phyloP scores from a whole-genome alignment of 2,113 vertebrate species.

The Cyanocitta stelleri region DNA sequence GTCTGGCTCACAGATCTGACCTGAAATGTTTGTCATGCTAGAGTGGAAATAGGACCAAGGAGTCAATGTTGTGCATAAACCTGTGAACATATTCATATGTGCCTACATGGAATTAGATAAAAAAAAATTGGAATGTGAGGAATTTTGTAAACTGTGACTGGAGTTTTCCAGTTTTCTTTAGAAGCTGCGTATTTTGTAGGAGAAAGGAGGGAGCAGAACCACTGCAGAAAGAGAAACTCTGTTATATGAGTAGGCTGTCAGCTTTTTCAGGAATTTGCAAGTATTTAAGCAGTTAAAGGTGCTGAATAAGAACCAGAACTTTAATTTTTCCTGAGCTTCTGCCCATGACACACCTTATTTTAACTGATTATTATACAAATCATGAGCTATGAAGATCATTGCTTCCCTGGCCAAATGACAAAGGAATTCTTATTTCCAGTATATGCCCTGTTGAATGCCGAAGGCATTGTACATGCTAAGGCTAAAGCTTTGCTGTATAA shows the following conservation, averaged over 20 bases:
- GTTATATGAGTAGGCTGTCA: not conserved
- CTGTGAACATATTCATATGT: not conserved
- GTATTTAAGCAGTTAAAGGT: not conserved
- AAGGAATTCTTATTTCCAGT: constrained; percentile 53
- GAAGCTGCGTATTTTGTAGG: not conserved
- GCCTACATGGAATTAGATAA: not conserved
- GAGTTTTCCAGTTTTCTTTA: not conserved
- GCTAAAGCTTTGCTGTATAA: constrained; percentile 39
- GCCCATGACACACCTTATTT: constrained; percentile 25
- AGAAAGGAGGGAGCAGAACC: not conserved
- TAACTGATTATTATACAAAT: constrained; percentile 59
- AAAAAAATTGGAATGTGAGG: not conserved
- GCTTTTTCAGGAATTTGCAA: not conserved
- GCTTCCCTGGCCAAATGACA: constrained; percentile 56
- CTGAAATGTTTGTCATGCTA: not conserved
- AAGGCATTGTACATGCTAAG: constrained; percentile 62
- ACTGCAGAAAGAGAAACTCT: not conserved
- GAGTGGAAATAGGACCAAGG: not conserved
- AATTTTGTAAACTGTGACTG: not conserved
- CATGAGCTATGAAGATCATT: constrained; percentile 25
- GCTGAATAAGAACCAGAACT: not conserved
- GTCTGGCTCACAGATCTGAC: not conserved
- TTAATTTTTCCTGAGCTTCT: constrained; percentile 18
- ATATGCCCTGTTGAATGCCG: constrained; percentile 20
- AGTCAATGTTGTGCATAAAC: not conserved